These are phyloP conservation scores for Melanocharis versteri DNA, from an alignment of 2,113 vertebrate genomes.

Conservation along the genomic window DNA sequence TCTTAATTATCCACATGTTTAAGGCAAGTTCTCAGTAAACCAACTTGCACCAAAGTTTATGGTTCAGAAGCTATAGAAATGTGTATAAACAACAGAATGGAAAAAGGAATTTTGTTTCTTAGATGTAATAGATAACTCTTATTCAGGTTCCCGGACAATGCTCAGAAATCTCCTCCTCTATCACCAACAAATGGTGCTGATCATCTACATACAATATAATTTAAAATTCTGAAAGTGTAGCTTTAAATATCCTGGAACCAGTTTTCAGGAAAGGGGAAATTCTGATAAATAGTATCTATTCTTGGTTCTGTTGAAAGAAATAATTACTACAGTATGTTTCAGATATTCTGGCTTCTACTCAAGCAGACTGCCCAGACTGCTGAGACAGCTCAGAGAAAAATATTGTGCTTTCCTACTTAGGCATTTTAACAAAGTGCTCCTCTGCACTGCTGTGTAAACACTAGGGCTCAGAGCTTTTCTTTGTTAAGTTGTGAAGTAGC, in stretches of 20 bases:
- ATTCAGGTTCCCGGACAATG: neutral
- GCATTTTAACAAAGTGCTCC: neutral
- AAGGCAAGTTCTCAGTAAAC: neutral
- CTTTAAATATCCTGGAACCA: neutral
- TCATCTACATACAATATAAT: neutral
- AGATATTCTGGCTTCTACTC: neutral
- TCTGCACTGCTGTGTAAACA: neutral
- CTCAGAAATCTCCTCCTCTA: neutral
- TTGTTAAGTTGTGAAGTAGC: neutral
- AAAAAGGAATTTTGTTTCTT: neutral
- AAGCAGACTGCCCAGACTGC: neutral
- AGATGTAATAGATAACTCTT: neutral
- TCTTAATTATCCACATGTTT: neutral
- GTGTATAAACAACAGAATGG: neutral
- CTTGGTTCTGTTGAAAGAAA: neutral
- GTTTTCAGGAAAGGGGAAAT: neutral
- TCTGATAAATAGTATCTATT: neutral
- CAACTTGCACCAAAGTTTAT: neutral
- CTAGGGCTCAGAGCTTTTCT: neutral
- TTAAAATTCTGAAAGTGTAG: neutral
- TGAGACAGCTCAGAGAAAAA: neutral
- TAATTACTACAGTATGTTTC: neutral
- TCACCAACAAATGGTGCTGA: neutral
- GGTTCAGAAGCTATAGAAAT: neutral
- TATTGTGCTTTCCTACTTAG: neutral